Conservation (phyloP, 2,113 vertebrate species). For the Bos taurus region DNA sequence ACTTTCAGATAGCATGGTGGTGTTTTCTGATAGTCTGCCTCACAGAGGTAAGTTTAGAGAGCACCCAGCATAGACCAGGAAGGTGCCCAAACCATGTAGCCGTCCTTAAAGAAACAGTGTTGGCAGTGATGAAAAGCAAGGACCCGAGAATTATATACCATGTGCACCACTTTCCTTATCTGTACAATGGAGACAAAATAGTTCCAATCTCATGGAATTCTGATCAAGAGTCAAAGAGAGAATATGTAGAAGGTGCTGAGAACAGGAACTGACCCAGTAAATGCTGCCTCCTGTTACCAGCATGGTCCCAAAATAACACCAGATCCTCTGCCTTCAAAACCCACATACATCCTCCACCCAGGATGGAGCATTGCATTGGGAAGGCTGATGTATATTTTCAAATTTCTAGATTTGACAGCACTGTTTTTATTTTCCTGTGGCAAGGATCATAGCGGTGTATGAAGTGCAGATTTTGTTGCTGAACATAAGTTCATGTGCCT, state of each 20-base stretch:
- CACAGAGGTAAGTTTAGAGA: no score
- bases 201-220: neutral
- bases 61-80: fast-evolving
- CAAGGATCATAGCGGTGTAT: neutral
- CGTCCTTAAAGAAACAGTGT: neutral
- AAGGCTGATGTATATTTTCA: neutral
- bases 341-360: no score
- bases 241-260: neutral
- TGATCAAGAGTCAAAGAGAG: neutral
- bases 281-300: neutral
- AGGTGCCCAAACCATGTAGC: fast-evolving
- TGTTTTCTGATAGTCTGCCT: neutral
- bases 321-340: neutral
- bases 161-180: neutral
- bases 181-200: neutral
- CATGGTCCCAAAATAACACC: neutral
- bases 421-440: neutral
- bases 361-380: neutral
- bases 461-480: neutral
- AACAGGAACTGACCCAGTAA: neutral
- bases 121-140: neutral
- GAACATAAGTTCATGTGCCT: neutral
- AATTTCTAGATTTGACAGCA: neutral
- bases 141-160: neutral
- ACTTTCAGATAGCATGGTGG: neutral